Evolutionary conservation across 2,888 invertebrate genomes (phyloP).

Genomic region (Escarpia spicata): DNA sequence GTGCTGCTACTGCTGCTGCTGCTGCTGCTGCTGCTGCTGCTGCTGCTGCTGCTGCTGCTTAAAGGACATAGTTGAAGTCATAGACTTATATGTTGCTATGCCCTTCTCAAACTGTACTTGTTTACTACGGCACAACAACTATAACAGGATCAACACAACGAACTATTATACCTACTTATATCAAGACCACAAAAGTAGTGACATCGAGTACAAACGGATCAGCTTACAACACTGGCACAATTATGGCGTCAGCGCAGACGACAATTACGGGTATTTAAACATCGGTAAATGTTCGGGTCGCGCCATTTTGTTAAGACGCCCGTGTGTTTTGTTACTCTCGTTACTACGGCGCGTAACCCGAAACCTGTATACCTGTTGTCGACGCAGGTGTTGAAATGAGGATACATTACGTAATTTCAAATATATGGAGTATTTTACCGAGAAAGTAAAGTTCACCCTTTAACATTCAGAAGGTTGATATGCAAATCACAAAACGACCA

Average conservation of each 20-base stretch:
- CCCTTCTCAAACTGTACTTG: not conserved
- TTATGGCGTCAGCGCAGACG: conserved; percentile 6
- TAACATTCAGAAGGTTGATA: not conserved
- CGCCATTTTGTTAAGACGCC: not conserved
- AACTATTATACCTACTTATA: not conserved
- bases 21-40: too few relatives aligned
- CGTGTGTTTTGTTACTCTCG: not conserved
- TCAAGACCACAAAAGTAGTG: not conserved
- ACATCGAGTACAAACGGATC: not conserved
- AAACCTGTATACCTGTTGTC: not conserved
- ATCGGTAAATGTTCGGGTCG: not conserved
- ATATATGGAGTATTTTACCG: not conserved
- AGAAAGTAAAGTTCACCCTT: not conserved
- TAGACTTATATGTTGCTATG: too few relatives aligned
- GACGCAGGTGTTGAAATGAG: not conserved
- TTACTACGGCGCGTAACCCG: not conserved
- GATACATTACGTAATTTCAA: not conserved
- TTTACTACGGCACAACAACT: not conserved
- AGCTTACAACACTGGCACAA: not conserved
- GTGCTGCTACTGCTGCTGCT: too few relatives aligned
- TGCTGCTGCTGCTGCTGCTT: too few relatives aligned
- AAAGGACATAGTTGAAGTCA: too few relatives aligned
- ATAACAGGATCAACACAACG: not conserved
- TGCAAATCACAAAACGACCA: not conserved
- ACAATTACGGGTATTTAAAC: not conserved